These are phyloP conservation scores for Calycopis cecrops DNA, from an alignment of 1,140 invertebrate genomes.

Conservation along the genomic window DNA sequence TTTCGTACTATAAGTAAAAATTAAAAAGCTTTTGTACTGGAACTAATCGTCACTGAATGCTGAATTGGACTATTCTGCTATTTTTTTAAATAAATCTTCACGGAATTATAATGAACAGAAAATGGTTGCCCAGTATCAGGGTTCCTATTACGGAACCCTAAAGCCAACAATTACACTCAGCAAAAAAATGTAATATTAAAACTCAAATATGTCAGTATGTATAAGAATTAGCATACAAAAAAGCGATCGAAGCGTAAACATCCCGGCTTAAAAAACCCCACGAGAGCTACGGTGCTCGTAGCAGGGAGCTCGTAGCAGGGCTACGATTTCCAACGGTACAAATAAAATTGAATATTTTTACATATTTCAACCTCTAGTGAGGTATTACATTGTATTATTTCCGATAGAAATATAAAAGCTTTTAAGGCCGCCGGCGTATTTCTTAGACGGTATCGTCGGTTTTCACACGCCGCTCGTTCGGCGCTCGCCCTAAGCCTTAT, in stretches of 20 bases:
- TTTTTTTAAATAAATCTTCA: too few relatives aligned
- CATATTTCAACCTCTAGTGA: conserved; percentile 45
- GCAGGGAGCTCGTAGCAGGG: conserved; percentile 31
- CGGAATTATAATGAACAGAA: too few relatives aligned
- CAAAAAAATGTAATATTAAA: conserved; percentile 19
- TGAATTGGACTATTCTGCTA: too few relatives aligned
- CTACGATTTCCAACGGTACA: conserved; percentile 50
- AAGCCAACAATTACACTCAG: not conserved
- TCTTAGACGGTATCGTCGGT: conserved; percentile 51
- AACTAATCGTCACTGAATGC: too few relatives aligned
- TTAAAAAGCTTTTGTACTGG: too few relatives aligned
- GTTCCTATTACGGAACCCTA: too few relatives aligned
- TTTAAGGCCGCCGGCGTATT: conserved; percentile 59
- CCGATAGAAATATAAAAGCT: conserved; percentile 67
- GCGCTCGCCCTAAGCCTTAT: conserved; percentile 48
- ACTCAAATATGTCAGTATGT: conserved; percentile 37
- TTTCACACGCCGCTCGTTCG: conserved; percentile 37
- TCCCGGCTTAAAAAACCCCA: conserved; percentile 57
- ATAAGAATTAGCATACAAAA: conserved; percentile 52
- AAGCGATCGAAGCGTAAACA: conserved; percentile 52
- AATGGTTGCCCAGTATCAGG: too few relatives aligned
- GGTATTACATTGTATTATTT: conserved; percentile 68
- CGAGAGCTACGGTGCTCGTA: conserved; percentile 42
- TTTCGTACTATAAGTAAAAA: too few relatives aligned
- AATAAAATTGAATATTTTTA: conserved; percentile 72